Evolutionary conservation across 35 echinoderm and acorn worm species (phyloP), one percentile per base, ranked within the genome.

Genomic region (Ophioderma brevispina): DNA sequence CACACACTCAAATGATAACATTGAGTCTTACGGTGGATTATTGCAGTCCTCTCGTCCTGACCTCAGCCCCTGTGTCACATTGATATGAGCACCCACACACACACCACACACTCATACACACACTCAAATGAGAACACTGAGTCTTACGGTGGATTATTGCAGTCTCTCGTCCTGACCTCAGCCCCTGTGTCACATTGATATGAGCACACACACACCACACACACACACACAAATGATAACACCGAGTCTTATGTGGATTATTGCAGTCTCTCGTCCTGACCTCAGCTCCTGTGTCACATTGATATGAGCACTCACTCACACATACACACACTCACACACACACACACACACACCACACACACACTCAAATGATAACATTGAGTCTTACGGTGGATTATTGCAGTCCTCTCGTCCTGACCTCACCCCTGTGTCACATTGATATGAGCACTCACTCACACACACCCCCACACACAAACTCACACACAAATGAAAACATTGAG

Each of bases 131-230:
- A 46, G 4, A 46, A 46, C 17, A 46, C 17, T n/a, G n/a, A n/a
- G n/a, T n/a, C 90, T 95, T 81, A 99, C 97, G 76, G 81, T 90
- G 97, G 97, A 37, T 93, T 99, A 39, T 99, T 82, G 33, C 97
- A 99, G 25, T 83, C 30, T 49, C 97, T 82, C 30, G 63, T 93
- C 75, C 97, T 91, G 38, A 89, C 81, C 38, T 89, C 46, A 0
- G 89, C 87, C 3, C 97, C 97, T 32, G 79, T 86, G 37, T 91
- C 94, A 75, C 97, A 99, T 0, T 78, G 78, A 28, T 90, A 92
- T 14, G 93, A 79, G 55, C 97, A 99, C 34, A 93, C 90, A 0
- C 46, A 78, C 86, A 87, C 95, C 15, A 55, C 78, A 5, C 76
- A 38, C 87, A 46, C 41, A 8, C 41, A 4, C 5, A 46, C 41